A percentile compares a stretch with the other conserved stretches of the same genome.
Evolutionary conservation across 2,888 invertebrate genomes (phyloP).

Genomic region (Metallyticus violacea): DNA sequence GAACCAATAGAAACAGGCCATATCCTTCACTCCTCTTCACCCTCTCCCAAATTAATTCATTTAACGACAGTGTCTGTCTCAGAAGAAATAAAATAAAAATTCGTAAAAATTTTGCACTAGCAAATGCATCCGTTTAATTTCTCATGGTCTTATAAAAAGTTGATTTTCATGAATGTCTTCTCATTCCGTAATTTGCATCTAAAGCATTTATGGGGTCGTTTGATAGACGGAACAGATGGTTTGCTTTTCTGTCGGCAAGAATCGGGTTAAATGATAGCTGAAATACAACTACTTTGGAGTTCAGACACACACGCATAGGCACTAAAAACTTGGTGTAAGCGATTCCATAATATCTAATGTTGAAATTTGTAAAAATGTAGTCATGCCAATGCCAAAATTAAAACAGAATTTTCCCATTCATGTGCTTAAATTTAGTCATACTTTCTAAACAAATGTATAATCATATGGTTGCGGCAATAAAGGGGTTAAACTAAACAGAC

Average conservation of each 20-base stretch:
- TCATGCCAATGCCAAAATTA: too few relatives aligned
- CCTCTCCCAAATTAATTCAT: neutral
- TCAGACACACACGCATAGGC: too few relatives aligned
- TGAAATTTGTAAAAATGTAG: too few relatives aligned
- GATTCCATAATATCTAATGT: too few relatives aligned
- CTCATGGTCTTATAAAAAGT: neutral
- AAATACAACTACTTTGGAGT: too few relatives aligned
- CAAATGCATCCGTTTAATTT: neutral
- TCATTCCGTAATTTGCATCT: neutral
- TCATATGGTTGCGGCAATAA: too few relatives aligned
- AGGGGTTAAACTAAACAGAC: too few relatives aligned
- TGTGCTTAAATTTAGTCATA: too few relatives aligned
- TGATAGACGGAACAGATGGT: neutral
- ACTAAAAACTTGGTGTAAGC: too few relatives aligned
- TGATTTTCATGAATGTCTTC: neutral
- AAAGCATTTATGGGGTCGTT: neutral
- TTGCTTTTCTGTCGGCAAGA: neutral
- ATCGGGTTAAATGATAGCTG: neutral
- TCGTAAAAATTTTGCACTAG: neutral
- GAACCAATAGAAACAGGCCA: constrained; percentile 4
- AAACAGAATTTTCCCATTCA: too few relatives aligned
- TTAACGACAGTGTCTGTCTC: neutral
- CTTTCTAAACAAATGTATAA: too few relatives aligned
- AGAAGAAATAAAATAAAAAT: neutral
- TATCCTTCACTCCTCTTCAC: neutral